phyloP scores from a whole-genome alignment of 2,113 vertebrate genomes.

The Gnathonemus echidnorhynchus region DNA sequence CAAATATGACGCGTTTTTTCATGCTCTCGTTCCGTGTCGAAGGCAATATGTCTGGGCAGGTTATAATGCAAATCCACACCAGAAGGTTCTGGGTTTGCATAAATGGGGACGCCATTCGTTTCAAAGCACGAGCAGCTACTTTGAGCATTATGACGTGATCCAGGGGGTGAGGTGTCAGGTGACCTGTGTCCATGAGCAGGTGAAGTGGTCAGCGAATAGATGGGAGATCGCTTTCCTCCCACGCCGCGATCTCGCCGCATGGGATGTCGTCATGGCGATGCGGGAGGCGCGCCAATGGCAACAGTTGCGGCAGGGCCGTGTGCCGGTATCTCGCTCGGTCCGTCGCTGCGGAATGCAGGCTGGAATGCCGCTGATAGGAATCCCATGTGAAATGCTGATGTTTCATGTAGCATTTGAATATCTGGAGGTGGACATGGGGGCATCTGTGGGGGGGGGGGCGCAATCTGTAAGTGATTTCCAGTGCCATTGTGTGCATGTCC shows the following conservation, averaged over 20 bases:
- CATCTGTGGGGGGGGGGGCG: neutral
- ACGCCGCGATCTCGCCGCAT: neutral
- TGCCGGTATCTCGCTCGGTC: neutral
- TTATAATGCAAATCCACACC: neutral
- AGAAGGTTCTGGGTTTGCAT: neutral
- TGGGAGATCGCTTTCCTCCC: neutral
- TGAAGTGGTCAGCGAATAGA: neutral
- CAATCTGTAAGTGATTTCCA: neutral
- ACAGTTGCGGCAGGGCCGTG: neutral
- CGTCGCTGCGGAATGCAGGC: neutral
- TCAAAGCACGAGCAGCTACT: neutral
- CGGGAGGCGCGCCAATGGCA: neutral
- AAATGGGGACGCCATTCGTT: neutral
- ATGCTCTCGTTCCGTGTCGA: neutral
- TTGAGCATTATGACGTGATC: neutral
- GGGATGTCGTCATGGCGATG: neutral
- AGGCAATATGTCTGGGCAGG: neutral
- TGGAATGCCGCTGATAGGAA: neutral
- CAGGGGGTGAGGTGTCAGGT: neutral
- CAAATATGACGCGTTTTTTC: neutral
- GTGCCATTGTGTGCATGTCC: neutral
- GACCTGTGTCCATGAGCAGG: neutral
- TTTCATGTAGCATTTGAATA: neutral
- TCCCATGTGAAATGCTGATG: neutral
- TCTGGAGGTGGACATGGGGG: neutral